Conservation (phyloP, 2,888 invertebrate genomes). For the Campoplex capitator region DNA sequence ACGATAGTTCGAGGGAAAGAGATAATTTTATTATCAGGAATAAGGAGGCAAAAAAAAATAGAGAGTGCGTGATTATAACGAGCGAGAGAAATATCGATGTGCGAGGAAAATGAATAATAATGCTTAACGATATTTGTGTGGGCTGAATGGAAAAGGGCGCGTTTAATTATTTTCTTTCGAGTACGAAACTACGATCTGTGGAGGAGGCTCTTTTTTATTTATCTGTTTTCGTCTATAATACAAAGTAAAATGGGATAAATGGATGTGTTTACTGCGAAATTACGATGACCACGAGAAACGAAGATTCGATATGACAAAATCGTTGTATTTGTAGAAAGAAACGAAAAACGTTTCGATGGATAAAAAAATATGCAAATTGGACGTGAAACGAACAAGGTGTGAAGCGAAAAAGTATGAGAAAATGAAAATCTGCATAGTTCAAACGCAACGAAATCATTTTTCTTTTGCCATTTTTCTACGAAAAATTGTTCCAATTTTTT, state of each 20-base stretch:
- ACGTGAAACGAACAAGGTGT: constrained; percentile 48
- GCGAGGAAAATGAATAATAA: background rate
- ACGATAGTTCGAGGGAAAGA: constrained; percentile 40
- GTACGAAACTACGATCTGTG: constrained; percentile 1
- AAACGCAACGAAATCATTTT: background rate
- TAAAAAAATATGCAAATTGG: constrained; percentile 23
- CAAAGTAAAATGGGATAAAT: background rate
- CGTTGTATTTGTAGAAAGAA: constrained; percentile 60
- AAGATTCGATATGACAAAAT: constrained; percentile 32
- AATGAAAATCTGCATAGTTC: background rate
- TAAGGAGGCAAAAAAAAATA: constrained; percentile 8
- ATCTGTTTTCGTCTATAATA: background rate
- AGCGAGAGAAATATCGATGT: constrained; percentile 26
- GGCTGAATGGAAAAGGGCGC: background rate
- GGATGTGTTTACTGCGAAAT: constrained; percentile 2
- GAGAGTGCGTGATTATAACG: background rate
- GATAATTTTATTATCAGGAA: constrained; percentile 25
- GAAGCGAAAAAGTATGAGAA: constrained; percentile 40
- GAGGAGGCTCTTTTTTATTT: background rate
- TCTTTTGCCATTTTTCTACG: background rate
- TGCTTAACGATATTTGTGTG: constrained; percentile 1
- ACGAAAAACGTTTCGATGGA: background rate
- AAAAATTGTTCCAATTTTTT: background rate
- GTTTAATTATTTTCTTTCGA: background rate
- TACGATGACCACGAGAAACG: constrained; percentile 22